These are phyloP conservation scores for Synanthedon vespiformis DNA, from an alignment of 2,888 invertebrate genomes.

Conservation along the genomic window DNA sequence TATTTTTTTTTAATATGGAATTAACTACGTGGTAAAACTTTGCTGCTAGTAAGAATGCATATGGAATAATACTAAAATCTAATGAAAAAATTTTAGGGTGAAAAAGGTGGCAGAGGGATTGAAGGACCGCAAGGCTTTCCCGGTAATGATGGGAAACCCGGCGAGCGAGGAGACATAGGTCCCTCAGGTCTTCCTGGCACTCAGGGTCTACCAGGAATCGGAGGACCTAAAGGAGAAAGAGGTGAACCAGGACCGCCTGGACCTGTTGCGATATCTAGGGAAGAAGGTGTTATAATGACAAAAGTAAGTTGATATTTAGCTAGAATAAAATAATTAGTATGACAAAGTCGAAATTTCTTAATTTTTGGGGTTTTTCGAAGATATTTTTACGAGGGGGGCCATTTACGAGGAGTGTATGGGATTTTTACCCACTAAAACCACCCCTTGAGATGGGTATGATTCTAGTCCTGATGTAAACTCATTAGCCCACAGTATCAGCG, in stretches of 20 bases:
- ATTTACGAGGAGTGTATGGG: not conserved
- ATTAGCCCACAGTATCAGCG: no score
- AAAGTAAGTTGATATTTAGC: constrained; percentile 31
- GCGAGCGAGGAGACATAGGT: constrained; percentile 78
- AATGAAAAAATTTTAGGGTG: constrained; percentile 38
- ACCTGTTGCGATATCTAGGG: constrained; percentile 69
- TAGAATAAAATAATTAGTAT: no score
- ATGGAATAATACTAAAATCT: no score
- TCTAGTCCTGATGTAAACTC: no score
- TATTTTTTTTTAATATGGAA: no score
- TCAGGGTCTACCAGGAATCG: constrained; percentile 75
- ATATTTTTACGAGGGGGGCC: not conserved
- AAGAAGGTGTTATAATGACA: constrained; percentile 72
- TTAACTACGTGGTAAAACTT: no score
- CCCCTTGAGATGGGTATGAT: no score
- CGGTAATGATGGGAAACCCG: constrained; percentile 74
- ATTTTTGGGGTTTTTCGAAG: not conserved
- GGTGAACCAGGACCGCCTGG: constrained; percentile 81
- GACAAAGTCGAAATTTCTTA: not conserved
- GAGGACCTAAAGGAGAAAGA: constrained; percentile 76
- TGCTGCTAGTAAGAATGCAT: no score
- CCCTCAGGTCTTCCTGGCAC: constrained; percentile 77
- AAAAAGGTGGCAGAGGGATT: constrained; percentile 76
- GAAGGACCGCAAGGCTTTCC: constrained; percentile 76
- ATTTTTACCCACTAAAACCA: no score